phyloP scores from a whole-genome alignment of 1,140 invertebrate genomes.

The Lepidurus arcticus region DNA sequence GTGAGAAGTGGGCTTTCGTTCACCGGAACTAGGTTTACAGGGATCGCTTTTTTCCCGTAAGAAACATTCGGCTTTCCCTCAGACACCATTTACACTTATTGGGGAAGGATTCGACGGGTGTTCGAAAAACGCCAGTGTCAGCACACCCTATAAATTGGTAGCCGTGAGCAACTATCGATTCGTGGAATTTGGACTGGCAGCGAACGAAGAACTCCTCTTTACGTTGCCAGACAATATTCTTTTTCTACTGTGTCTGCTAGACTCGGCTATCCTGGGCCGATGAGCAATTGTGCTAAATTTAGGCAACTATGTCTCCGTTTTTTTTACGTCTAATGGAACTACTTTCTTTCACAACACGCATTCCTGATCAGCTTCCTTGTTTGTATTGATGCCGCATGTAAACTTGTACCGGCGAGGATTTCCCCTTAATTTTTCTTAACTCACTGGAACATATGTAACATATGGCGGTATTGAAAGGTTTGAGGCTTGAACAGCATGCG shows the following conservation, averaged over 20 bases:
- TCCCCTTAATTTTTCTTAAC: too few species aligned
- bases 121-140: neutral
- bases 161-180: neutral
- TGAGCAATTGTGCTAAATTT: constrained; percentile 14
- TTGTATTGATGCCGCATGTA: neutral
- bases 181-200: neutral
- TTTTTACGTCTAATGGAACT: neutral
- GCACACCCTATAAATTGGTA: neutral
- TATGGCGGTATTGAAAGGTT: too few species aligned
- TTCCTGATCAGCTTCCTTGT: neutral
- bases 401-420: neutral
- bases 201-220: neutral
- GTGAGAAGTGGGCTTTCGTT: neutral
- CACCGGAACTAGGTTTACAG: neutral
- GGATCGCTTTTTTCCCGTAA: neutral
- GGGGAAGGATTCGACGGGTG: neutral
- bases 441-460: too few species aligned
- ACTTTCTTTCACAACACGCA: neutral
- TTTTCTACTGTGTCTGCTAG: neutral
- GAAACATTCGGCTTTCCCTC: neutral
- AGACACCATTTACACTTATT: neutral
- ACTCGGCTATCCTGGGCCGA: neutral
- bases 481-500: too few species aligned
- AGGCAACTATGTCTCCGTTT: neutral
- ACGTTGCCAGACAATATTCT: neutral